phyloP scores from a whole-genome alignment of 2,888 invertebrate genomes.

The Dyspetes luteomarginatus region DNA sequence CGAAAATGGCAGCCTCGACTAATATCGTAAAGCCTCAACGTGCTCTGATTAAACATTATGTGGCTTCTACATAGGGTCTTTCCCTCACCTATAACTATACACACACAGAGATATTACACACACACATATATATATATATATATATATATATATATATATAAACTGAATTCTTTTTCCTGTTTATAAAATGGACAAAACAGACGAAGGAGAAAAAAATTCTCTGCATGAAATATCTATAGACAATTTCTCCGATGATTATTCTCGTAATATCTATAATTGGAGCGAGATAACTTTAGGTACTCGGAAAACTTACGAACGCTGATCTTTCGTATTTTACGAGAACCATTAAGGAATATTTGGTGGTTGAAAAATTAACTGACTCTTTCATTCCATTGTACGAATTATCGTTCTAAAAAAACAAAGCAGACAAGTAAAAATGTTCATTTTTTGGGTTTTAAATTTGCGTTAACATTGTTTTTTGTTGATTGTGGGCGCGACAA shows the following conservation, averaged over 20 bases:
- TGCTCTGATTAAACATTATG: slow-evolving; percentile 83
- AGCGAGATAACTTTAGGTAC: too few species aligned
- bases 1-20: slow-evolving; percentile 71
- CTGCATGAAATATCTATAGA: too few species aligned
- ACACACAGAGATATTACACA: too few species aligned
- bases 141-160: slow-evolving; percentile 15
- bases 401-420: background rate
- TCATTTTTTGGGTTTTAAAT: slow-evolving; percentile 9
- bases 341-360: too few species aligned
- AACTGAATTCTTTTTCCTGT: slow-evolving; percentile 8
- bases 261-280: too few species aligned
- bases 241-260: too few species aligned
- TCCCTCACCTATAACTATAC: too few species aligned
- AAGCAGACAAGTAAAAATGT: background rate
- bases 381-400: too few species aligned
- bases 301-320: too few species aligned
- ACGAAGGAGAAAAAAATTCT: background rate
- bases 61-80: slow-evolving; percentile 78
- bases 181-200: slow-evolving; percentile 34
- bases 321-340: too few species aligned
- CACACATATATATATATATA: background rate
- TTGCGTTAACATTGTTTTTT: slow-evolving; percentile 7
- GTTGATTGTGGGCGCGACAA: slow-evolving; percentile 17
- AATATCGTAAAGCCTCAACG: slow-evolving; percentile 83
- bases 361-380: too few species aligned